Percentiles rank a stretch among this genome's conserved stretches.
phyloP scores from a whole-genome alignment of 2,888 invertebrate genomes.

The Belgica antarctica region DNA sequence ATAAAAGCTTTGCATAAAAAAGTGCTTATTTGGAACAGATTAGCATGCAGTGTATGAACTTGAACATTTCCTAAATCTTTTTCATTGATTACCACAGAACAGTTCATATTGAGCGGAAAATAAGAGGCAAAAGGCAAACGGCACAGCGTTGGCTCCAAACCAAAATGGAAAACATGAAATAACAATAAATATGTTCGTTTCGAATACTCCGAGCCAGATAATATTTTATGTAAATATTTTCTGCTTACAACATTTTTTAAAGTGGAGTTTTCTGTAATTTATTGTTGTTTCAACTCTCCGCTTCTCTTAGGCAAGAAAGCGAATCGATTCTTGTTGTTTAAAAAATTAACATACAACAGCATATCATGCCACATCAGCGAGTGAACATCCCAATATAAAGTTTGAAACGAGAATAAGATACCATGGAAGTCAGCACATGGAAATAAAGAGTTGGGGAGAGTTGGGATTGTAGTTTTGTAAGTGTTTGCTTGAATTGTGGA shows the following conservation, averaged over 20 bases:
- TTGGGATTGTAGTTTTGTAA: no score
- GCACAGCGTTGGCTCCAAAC: neutral
- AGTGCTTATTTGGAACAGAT: neutral
- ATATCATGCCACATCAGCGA: no score
- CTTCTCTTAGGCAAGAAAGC: neutral
- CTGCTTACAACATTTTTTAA: conserved; percentile 15
- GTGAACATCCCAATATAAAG: no score
- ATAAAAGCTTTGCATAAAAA: no score
- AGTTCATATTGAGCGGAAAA: no score
- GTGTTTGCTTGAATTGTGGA: no score
- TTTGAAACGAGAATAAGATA: no score
- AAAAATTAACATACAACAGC: neutral
- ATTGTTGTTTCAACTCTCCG: neutral
- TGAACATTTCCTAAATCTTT: neutral
- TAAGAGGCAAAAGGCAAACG: neutral
- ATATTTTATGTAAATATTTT: conserved; percentile 25
- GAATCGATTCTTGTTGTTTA: neutral
- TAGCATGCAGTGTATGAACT: neutral
- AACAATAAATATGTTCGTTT: conserved; percentile 24
- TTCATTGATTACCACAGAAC: conserved; percentile 5
- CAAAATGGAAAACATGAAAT: conserved; percentile 23
- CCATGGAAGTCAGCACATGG: no score
- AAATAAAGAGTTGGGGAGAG: no score
- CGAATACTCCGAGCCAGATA: conserved; percentile 18
- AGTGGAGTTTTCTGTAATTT: conserved; percentile 20